Evolutionary conservation across 2,113 vertebrate species (phyloP).

Genomic region (Andinoacara biseriatus): DNA sequence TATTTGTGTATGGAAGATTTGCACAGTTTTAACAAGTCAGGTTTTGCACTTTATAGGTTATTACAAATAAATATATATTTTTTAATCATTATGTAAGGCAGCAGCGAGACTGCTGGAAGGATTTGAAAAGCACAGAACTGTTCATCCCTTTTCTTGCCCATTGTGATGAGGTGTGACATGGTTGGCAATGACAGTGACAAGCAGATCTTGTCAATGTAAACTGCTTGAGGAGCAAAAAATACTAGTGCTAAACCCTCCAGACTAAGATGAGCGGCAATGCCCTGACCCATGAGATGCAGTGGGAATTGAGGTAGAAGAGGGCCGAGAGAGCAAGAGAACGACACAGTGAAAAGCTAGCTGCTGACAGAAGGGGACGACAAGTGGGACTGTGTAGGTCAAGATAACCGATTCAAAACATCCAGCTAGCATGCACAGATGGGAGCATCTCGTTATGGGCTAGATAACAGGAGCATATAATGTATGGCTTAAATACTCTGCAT

Average conservation of each 20-base stretch:
- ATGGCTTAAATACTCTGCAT: background rate
- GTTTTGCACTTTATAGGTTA: constrained; percentile 10
- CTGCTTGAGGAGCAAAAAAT: constrained; percentile 53
- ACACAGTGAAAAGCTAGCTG: constrained; percentile 42
- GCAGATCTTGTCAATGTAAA: constrained; percentile 51
- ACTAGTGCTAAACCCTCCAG: constrained; percentile 47
- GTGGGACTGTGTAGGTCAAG: constrained; percentile 29
- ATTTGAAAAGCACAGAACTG: background rate
- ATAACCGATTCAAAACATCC: constrained; percentile 18
- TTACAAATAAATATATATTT: background rate
- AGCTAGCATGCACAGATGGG: constrained; percentile 4
- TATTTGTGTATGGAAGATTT: background rate
- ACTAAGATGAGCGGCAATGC: constrained; percentile 55
- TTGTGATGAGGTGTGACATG: constrained; percentile 46
- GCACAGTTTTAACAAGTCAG: background rate
- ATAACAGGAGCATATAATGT: background rate
- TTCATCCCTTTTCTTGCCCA: constrained; percentile 8
- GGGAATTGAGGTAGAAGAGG: constrained; percentile 62
- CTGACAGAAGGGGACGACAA: constrained; percentile 36
- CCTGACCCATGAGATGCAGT: constrained; percentile 63
- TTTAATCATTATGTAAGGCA: constrained; percentile 5
- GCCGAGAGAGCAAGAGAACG: constrained; percentile 23
- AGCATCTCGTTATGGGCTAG: background rate
- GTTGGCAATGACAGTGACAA: constrained; percentile 40
- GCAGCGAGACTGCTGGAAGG: background rate